These are phyloP conservation scores for Tinea trinotella DNA, from an alignment of 2,888 invertebrate species.

Conservation along the genomic window DNA sequence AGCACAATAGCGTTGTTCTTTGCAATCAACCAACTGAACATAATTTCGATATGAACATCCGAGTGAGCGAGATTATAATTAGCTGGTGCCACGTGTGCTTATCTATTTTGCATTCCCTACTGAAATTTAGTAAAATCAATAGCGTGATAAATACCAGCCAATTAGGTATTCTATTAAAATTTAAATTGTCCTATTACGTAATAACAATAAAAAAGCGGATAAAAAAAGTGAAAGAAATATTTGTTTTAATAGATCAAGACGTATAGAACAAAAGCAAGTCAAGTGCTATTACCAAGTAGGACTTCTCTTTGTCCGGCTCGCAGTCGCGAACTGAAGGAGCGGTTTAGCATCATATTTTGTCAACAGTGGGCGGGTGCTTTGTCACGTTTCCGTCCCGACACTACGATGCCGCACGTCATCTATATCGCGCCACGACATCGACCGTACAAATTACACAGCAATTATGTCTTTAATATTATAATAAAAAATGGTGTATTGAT, in stretches of 20 bases:
- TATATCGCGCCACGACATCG: neutral
- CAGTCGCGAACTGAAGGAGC: constrained; percentile 69
- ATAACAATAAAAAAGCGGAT: neutral
- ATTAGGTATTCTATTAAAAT: no score
- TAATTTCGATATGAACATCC: constrained; percentile 6
- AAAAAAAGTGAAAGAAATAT: neutral
- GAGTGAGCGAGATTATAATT: neutral
- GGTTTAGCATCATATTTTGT: constrained; percentile 48
- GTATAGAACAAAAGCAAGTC: constrained; percentile 17
- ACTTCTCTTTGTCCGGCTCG: constrained; percentile 79
- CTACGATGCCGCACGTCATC: constrained; percentile 26
- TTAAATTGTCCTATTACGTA: neutral
- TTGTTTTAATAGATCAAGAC: constrained; percentile 12
- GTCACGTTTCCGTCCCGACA: constrained; percentile 35
- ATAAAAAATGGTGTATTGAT: neutral
- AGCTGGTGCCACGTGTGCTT: neutral
- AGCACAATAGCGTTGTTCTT: constrained; percentile 14
- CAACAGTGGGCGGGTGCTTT: constrained; percentile 24
- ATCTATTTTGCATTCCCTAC: neutral
- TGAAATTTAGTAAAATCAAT: neutral
- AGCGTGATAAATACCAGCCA: neutral
- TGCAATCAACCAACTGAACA: constrained; percentile 1
- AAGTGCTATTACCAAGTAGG: constrained; percentile 74
- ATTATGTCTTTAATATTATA: neutral
- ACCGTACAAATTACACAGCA: constrained; percentile 1